Conservation (phyloP, 2,113 vertebrate species). For the Planiliza haematocheilus region DNA sequence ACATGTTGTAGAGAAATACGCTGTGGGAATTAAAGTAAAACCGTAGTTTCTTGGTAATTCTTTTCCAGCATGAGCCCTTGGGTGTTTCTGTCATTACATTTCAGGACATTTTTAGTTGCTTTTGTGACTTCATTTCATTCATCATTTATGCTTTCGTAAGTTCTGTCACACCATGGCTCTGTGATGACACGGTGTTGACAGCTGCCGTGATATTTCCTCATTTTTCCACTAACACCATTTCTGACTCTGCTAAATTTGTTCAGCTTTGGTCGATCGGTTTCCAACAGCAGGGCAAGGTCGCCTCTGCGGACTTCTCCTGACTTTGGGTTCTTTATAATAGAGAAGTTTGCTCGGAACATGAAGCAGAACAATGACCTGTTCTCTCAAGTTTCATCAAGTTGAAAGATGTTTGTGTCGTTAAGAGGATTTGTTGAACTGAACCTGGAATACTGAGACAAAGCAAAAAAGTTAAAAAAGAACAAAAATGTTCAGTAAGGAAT, state of each 20-base stretch:
- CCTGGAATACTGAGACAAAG: too few species aligned
- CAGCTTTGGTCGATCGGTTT: conserved; percentile 13
- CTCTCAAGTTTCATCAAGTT: not conserved
- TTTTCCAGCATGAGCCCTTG: not conserved
- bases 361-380: conserved; percentile 17
- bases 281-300: not conserved
- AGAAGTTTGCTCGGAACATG: conserved; percentile 15
- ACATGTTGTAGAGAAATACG: not conserved
- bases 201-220: not conserved
- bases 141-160: conserved; percentile 6
- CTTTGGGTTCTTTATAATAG: conserved; percentile 4
- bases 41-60: too few species aligned
- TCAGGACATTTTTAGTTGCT: not conserved
- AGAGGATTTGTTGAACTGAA: not conserved
- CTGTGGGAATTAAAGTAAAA: not conserved
- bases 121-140: conserved; percentile 5
- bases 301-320: not conserved
- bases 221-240: not conserved
- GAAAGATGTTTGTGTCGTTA: conserved; percentile 5
- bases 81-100: not conserved
- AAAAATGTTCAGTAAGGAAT: too few species aligned
- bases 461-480: too few species aligned
- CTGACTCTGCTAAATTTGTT: conserved; percentile 5
- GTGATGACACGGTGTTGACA: not conserved
- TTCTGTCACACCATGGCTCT: not conserved